Evolutionary conservation across 2,888 invertebrate species (phyloP).

Genomic region (Brenthis hecate): DNA sequence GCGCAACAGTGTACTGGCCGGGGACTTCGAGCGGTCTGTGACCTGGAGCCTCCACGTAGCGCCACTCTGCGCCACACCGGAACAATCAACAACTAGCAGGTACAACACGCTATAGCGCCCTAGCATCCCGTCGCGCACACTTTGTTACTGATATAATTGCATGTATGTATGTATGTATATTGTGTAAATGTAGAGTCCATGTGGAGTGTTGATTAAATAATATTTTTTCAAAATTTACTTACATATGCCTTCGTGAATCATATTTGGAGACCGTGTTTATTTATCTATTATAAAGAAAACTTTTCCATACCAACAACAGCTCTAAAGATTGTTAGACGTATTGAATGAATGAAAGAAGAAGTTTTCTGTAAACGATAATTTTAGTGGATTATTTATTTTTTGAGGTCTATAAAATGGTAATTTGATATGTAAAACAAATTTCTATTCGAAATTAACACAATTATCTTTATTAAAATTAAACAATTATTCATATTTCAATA

Average conservation of each 20-base stretch:
- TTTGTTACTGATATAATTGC: constrained; percentile 31
- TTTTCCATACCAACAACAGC: background rate
- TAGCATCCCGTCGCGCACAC: constrained; percentile 35
- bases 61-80: constrained; percentile 57
- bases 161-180: constrained; percentile 23
- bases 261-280: too few relatives aligned
- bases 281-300: background rate
- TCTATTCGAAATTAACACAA: background rate
- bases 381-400: background rate
- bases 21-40: background rate
- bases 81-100: constrained; percentile 9
- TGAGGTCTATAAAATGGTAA: too few relatives aligned
- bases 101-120: constrained; percentile 29
- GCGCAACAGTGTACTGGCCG: constrained; percentile 24
- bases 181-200: background rate
- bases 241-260: too few relatives aligned
- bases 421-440: background rate
- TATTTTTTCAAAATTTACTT: too few relatives aligned
- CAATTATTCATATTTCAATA: constrained; percentile 28
- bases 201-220: too few relatives aligned
- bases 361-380: background rate
- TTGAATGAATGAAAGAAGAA: background rate
- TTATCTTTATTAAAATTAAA: constrained; percentile 26
- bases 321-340: background rate
- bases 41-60: constrained; percentile 51